Base-by-base conservation (phyloP, 2,888 invertebrate species). In the Myopa tessellatipennis region DNA sequence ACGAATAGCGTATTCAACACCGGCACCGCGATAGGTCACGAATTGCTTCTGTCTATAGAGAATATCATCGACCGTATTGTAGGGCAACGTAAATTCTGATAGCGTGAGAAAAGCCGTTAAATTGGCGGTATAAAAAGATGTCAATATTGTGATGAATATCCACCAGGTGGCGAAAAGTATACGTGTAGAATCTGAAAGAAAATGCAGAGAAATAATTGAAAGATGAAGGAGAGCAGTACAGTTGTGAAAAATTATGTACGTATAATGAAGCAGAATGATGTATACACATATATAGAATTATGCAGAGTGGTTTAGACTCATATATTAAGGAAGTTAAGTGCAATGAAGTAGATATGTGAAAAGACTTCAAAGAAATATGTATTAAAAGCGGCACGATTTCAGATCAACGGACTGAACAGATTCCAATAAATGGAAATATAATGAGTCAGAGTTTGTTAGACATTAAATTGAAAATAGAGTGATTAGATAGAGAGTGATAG, bases 101-200 rank as follows among this genome's bases (percentile, higher is more conserved):
- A 96, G 90, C 0, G 96, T 96, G 73, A 97, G 91, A 86, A 96
- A 96, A 16, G 96, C 96, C 0, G 96, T 96, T 85, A 97, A 90
- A 89, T 96, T 96, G 10, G 96, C 96, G 4, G 96, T 97, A 89
- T 97, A 97, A 89, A 96, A 96, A 14, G 96, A 95, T 0, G 96
- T 96, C 69, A 96, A 90, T 73, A 96, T 92, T 58, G 95, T 95
- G 82, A 96, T 95, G 87, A 96, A 96, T 79, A 97, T 92, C 96
- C 96, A 96, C 96, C 96, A 96, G 0, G 95, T 95, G 12, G 96
- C 95, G 88, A 96, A 96, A 10, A 96, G 90, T 58, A 96, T 90
- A 74, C 96, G 91, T 0, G 95, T 94, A 34, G 96, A 94, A 89
- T 96, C 52, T 70, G 55, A 14, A 70, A 70, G 7, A 55, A 14